Base-by-base conservation (phyloP, 1,140 invertebrate genomes). In the Aphaenogaster rudis region DNA sequence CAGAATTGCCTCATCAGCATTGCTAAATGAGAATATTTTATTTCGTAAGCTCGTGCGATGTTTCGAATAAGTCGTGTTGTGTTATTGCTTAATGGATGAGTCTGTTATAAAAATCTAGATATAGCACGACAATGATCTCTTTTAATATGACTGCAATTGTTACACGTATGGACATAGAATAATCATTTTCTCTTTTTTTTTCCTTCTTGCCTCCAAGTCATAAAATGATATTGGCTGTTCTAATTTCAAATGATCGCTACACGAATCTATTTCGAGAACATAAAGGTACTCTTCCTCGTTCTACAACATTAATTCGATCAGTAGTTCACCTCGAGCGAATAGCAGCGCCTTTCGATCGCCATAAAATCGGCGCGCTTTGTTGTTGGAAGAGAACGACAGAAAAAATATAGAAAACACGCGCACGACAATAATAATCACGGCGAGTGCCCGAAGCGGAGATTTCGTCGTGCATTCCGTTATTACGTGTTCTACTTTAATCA, bases 401-500 rank as follows among this genome's bases (percentile, higher is more conserved):
- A 67, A 72, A 85, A 74, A 81, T 39, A 13, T 77, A 74, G 54
- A 42, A 87, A 84, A 66, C 69, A 63, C 48, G 54, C 33, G 54
- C 33, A 87, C 45, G 67, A 72, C 86, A 87, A 82, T 74, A 87
- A 82, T 82, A 74, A 87, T 82, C 28, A 72, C 36, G 48, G n/a
- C 67, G 59, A 84, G 9, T 28, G 78, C 86, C 78, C 54, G 61
- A 52, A 88, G 88, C 88, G 66, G 67, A 89, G 61, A 59, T 54
- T 79, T 74, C 85, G 15, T 66, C 45, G 86, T 57, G 88, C 88
- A 90, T 90, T 90, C 86, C 89, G 88, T 90, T 90, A 90, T 90
- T 90, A 90, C 88, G 67, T 80, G 89, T 90, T 90, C 89, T 67
- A 90, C 88, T 90, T 90, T 76, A 80, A 89, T 88, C 36, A 69